Evolutionary conservation across 2,113 vertebrate genomes (phyloP), one percentile per base, ranked within the genome.

Genomic region (Marcusenius ussheri): DNA sequence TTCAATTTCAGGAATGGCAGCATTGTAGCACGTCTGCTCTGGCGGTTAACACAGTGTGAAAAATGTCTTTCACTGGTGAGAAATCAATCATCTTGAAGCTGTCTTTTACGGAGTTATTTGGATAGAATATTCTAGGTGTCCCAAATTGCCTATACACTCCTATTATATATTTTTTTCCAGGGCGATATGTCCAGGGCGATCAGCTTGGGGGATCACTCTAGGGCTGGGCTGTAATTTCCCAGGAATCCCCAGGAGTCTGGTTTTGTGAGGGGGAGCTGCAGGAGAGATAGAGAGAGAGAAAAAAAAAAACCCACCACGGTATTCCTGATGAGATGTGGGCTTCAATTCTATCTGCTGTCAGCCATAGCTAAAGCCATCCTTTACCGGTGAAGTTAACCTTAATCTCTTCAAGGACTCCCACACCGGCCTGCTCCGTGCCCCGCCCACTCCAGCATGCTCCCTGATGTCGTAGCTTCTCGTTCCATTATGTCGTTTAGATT

Each of bases 1-100:
- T 47, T 91, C 90, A 94, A 91, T 92, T 94, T 95, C 95, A 17
- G 94, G 91, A 93, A 92, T 95, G 94, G 91, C 92, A 92, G 93
- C 93, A 90, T 49, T 92, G 91, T 92, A 89, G 91, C 6, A 19
- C 84, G 91, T 92, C 90, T 90, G 90, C 58, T 42, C 91, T 88
- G 91, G 88, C 91, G 91, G 93, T 94, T 95, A 94, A 91, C 92
- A 94, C 92, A 93, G 92, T 91, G 92, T 93, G 95, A 93, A 90
- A 94, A 95, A 95, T 94, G 90, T 93, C 91, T 95, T 95, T 95
- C 93, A 95, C 93, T 94, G 94, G 92, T 95, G 92, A 95, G 93
- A 93, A 94, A 94, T 95, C 91, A 94, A 93, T 96, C 93, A 93
- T 93, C 94, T 93, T 89, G 45, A 91, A 96, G 93, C 92, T 13